These are phyloP conservation scores for Eolophus roseicapilla DNA, from an alignment of 2,113 vertebrate species.

Conservation along the genomic window DNA sequence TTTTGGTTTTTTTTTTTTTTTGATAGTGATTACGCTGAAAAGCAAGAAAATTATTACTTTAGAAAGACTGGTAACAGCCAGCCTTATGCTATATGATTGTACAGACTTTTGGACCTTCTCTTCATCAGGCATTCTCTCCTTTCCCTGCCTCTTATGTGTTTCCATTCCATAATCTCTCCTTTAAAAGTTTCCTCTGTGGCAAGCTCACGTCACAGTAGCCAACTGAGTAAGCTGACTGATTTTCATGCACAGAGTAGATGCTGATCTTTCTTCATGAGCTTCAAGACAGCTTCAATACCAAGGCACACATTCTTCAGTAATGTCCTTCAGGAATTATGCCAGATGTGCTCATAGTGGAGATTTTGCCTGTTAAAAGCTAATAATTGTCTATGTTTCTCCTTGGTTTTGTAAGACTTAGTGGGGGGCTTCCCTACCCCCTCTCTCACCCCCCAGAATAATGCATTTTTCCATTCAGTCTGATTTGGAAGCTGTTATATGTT, in stretches of 20 bases:
- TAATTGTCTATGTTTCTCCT: not conserved
- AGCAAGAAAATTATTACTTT: not conserved
- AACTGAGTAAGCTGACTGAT: not conserved
- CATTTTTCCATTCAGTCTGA: not conserved
- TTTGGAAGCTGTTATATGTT: not conserved
- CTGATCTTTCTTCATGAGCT: not conserved
- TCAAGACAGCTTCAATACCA: not conserved
- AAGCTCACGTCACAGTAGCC: not conserved
- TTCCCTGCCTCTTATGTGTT: not conserved
- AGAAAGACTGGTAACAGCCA: not conserved
- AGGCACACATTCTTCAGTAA: not conserved
- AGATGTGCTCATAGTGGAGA: not conserved
- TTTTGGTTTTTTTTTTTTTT: not conserved
- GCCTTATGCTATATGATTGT: not conserved
- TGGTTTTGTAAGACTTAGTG: not conserved
- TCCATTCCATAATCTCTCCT: not conserved
- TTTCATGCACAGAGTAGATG: not conserved
- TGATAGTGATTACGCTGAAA: not conserved
- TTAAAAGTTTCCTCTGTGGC: not conserved
- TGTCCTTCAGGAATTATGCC: not conserved
- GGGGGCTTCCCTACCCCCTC: not conserved
- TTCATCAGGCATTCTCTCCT: not conserved
- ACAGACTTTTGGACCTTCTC: not conserved
- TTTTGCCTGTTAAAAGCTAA: not conserved
- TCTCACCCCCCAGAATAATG: not conserved